A percentile compares a stretch with the other conserved stretches of the same genome.
Evolutionary conservation across 2,888 invertebrate genomes (phyloP).

Genomic region (Bursaphelenchus okinawaensis): DNA sequence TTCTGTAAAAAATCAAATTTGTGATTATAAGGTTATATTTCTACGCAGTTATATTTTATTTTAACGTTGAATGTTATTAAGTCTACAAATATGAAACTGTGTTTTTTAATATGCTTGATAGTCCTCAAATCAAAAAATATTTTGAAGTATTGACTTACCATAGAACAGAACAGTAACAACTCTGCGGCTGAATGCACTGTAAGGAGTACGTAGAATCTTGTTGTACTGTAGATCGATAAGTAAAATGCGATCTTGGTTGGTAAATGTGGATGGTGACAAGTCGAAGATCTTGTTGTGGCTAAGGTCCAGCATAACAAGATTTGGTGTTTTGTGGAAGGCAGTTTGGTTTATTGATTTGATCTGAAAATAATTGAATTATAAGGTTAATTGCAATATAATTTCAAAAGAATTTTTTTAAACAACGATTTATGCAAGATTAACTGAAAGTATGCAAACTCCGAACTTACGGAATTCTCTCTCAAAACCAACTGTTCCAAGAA

Average conservation of each 20-base stretch:
- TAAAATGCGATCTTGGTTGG: constrained; percentile 54
- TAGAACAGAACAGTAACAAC: constrained; percentile 56
- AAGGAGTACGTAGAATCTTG: constrained; percentile 49
- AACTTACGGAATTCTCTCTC: constrained; percentile 50
- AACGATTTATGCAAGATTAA: too few species aligned
- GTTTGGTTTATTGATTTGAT: constrained; percentile 50
- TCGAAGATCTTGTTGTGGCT: constrained; percentile 47
- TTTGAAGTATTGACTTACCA: constrained; percentile 33
- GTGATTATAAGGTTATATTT: too few species aligned
- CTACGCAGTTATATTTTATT: too few species aligned
- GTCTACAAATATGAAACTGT: too few species aligned
- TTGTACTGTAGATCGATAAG: constrained; percentile 54
- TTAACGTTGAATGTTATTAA: too few species aligned
- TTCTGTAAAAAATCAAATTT: constrained; percentile 40
- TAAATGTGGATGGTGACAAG: constrained; percentile 50
- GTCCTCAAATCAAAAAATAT: neutral
- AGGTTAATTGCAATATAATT: neutral
- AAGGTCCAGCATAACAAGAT: constrained; percentile 55
- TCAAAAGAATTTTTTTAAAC: constrained; percentile 6
- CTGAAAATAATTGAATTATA: constrained; percentile 32
- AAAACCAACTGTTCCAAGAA: constrained; percentile 55
- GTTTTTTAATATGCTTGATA: neutral
- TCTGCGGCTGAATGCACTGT: constrained; percentile 54
- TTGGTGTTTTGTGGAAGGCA: constrained; percentile 54
- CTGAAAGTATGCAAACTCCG: neutral